Evolutionary conservation across 1,140 invertebrate genomes (phyloP).

Genomic region (Phymastichus coffea): DNA sequence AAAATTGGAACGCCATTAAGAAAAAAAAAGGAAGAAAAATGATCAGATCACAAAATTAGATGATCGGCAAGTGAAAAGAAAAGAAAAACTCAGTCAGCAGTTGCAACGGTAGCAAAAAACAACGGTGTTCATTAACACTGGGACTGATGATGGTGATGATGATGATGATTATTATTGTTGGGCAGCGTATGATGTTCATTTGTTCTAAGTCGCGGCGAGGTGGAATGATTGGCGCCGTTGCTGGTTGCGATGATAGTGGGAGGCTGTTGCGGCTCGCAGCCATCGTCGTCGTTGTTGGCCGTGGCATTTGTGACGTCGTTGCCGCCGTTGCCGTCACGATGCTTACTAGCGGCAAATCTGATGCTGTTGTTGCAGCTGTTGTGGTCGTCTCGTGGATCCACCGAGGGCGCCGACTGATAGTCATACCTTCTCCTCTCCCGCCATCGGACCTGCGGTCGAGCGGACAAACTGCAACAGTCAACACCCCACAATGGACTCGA

Average conservation of each 20-base stretch:
- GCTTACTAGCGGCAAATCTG: constrained; percentile 18
- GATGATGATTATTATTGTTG: neutral
- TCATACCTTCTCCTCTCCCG: constrained; percentile 63
- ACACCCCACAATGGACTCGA: constrained; percentile 47
- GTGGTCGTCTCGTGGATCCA: constrained; percentile 30
- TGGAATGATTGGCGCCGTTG: constrained; percentile 3
- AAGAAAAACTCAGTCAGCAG: too few species aligned
- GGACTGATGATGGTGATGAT: neutral
- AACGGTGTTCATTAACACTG: neutral
- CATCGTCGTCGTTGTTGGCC: neutral
- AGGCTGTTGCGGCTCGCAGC: neutral
- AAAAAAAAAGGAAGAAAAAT: too few species aligned
- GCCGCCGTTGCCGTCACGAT: neutral
- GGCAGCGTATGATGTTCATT: too few species aligned
- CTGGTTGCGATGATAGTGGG: too few species aligned
- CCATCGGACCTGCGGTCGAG: constrained; percentile 57
- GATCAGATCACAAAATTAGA: too few species aligned
- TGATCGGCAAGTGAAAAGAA: too few species aligned
- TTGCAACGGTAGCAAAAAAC: too few species aligned
- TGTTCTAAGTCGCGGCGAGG: neutral
- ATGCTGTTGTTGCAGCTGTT: constrained; percentile 6
- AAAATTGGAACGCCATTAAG: too few species aligned
- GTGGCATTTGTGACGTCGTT: neutral
- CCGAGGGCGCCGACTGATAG: constrained; percentile 53
- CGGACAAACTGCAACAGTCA: constrained; percentile 62